Evolutionary conservation across 2,888 invertebrate species (phyloP).

Genomic region (Chymomyza procnemis): DNA sequence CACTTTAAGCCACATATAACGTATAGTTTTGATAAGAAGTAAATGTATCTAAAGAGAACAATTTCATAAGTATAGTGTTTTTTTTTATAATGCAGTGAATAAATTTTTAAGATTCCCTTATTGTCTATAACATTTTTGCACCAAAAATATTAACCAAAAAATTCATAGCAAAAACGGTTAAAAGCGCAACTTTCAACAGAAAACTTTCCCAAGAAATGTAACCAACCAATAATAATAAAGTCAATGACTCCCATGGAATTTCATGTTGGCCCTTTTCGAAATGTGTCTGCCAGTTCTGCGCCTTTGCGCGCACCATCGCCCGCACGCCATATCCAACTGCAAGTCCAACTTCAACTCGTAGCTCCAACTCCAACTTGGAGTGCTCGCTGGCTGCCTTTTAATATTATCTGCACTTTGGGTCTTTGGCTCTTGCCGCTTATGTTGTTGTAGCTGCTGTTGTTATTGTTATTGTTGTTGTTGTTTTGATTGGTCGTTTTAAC

Average conservation of each 20-base stretch:
- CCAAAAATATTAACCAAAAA: background rate
- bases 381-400: conserved; percentile 59
- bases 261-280: conserved; percentile 72
- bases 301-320: conserved; percentile 42
- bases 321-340: conserved; percentile 14
- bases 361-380: conserved; percentile 1
- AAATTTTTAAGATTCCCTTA: no score
- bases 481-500: conserved; percentile 74
- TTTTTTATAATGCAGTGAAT: no score
- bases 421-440: conserved; percentile 49
- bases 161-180: conserved; percentile 20
- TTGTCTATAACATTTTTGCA: background rate
- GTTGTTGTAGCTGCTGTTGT: conserved; percentile 27
- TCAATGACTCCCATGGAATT: conserved; percentile 76
- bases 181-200: conserved; percentile 63
- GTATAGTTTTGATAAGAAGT: no score
- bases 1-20: no score
- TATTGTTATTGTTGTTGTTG: conserved; percentile 49
- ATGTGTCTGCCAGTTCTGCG: conserved; percentile 62
- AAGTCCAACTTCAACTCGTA: conserved; percentile 2
- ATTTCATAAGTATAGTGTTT: no score
- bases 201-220: conserved; percentile 72
- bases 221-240: conserved; percentile 63
- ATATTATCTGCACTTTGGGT: conserved; percentile 69
- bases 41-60: no score